Base-by-base conservation (phyloP, 2,888 invertebrate species). In the Camponotus fellah region DNA sequence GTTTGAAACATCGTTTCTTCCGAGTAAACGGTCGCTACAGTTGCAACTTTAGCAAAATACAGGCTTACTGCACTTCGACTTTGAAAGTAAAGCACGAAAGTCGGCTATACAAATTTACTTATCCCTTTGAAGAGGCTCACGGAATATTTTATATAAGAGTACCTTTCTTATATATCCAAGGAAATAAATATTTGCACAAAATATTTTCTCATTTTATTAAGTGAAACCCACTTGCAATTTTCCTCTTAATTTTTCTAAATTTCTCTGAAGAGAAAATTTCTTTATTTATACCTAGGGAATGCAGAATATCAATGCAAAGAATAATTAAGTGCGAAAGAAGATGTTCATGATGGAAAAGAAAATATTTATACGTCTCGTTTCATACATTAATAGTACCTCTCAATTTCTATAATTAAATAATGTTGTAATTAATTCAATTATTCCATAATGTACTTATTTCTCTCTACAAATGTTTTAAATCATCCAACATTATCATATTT, bases 41-140 rank as follows among this genome's bases (percentile, higher is more conserved):
- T 62, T 62, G 49, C 49, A n/a, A 53, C 53, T 72, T 80, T 80
- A 80, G 72, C 32, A 43, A 71, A 80, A 60, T 80, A 80, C 71
- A 53, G 37, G 37, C 21, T 79, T 69, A 34, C 79, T 79, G 60
- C 79, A 60, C 46, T 60, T 72, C 46, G 60, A 46, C 79, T 71
- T 79, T 71, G 21, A 46, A 71, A 71, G 71, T 68, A 68, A 77
- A 43, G 66, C 72, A 62, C 26, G 37, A 60, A 80, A 80, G 79
- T 80, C 72, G 79, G 72, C 49, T 62, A 37, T 71, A 62, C 72
- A 80, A 80, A 80, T 80, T 80, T 80, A 49, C 79, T 62, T 72
- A 72, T 12, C 37, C 60, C 60, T 80, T 71, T 62, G 60, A 80
- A 46, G 60, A 26, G 60, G 58, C 46, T 72, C 72, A 37, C 79